A percentile compares a stretch with the other conserved stretches of the same genome.
These are phyloP conservation scores for Linepithema humile DNA, from an alignment of 1,140 invertebrate species.

Conservation along the genomic window DNA sequence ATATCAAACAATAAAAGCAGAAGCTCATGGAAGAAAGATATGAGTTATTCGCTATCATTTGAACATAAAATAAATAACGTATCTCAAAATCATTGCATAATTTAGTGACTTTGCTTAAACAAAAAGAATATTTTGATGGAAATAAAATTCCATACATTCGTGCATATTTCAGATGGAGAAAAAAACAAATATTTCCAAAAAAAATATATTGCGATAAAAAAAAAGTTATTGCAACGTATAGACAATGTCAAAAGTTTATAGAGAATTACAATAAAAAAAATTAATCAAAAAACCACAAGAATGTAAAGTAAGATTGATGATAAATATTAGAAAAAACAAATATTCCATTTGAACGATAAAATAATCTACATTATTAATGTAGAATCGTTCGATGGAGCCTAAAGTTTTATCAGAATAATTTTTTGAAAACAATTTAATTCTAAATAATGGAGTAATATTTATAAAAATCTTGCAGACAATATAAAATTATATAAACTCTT, in stretches of 20 bases:
- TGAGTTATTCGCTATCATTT: no score
- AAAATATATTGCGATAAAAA: constrained; percentile 69
- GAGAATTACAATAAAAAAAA: constrained; percentile 72
- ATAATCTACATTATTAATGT: no score
- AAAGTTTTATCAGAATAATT: no score
- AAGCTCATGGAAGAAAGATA: constrained; percentile 63
- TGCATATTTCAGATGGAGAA: constrained; percentile 71
- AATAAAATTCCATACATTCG: neutral
- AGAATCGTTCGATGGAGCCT: no score
- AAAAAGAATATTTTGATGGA: neutral
- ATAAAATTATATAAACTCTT: no score
- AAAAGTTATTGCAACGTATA: constrained; percentile 60
- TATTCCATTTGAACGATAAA: neutral
- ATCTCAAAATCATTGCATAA: neutral
- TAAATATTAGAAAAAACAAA: constrained; percentile 8
- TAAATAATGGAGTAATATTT: no score
- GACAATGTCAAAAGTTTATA: constrained; percentile 69
- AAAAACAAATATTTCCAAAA: constrained; percentile 68
- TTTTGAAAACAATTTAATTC: no score
- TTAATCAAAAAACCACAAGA: constrained; percentile 63
- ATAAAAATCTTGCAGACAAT: no score
- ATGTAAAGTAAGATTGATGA: constrained; percentile 66
- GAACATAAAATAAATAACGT: neutral
- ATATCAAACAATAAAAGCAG: constrained; percentile 62
- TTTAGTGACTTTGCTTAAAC: neutral